Evolutionary conservation across 2,797 vertebrate genomes (phyloP), one percentile per base, ranked within the genome.

Genomic region (Phalloptychus januarius): DNA sequence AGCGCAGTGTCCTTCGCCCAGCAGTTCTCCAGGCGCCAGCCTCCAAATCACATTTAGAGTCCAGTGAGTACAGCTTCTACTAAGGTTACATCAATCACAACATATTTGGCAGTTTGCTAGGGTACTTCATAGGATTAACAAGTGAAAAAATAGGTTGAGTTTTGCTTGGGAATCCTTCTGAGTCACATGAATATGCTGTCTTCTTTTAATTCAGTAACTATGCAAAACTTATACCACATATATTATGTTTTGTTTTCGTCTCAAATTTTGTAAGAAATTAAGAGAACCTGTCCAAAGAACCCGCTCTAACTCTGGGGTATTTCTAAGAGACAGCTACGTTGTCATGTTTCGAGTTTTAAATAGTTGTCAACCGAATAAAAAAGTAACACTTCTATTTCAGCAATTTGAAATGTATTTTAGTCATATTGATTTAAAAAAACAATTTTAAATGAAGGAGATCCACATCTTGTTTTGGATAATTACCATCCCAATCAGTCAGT

Each of bases 1-100:
- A 99, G 88, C 97, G 98, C 77, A 99, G 97, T 15, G 98, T 99
- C 79, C 95, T 99, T 77, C 98, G 98, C 86, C 98, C 98, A 1
- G 98, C 98, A 23, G 96, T 99, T 45, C 93, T 99, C 38, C 98
- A 99, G 88, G 96, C 98, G 7, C 98, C 98, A 0, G 95, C 96
- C 85, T 96, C 97, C 16, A 99, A 98, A 93, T 94, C 95, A 76
- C 96, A 98, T 89, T 91, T 96, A 3, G 97, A 97, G 90, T 94
- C 96, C 56, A 97, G 98, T 98, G 94, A 96, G 94, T 94, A 72
- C 54, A 79, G 75, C 72, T 80, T 71, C 3, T 45, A n/a, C 25
- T 75, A 12, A 25, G 20, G 13, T 16, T 54, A 46, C 52, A 36
- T 58, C 50, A 46, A 70, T 46, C 40, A 25, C n/a, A 54, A 69